Base-by-base conservation (phyloP, 2,888 invertebrate species). In the Agonopterix arenella region DNA sequence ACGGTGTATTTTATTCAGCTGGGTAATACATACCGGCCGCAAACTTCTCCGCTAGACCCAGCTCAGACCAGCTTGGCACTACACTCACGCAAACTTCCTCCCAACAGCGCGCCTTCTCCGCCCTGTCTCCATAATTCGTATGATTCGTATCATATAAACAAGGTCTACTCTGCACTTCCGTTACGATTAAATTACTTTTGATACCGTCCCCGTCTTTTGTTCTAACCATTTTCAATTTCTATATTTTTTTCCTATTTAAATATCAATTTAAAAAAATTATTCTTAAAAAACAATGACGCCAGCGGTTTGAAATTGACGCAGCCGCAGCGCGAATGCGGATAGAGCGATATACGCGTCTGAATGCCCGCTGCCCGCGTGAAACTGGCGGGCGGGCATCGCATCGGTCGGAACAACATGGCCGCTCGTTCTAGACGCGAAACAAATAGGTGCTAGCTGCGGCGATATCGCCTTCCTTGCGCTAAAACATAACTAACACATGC, bases 101-200 rank as follows among this genome's bases (percentile, higher is more conserved):
- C 89, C 89, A 89, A 62, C 80, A 79, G 56, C 80, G 68, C 58
- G 76, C 73, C 80, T 89, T 89, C 72, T 81, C 85, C 38, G 79
- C 73, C 58, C 86, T 70, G 55, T 89, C 89, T 4, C 88, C 82
- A 60, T 89, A 85, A 58, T 75, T 80, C 37, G 73, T 64, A 59
- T 88, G 80, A 55, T 85, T 86, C 36, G 83, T 79, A 55, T 89
- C 89, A 60, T 77, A 89, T 47, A 89, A 59, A 47, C 89, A 88
- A 45, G 84, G 75, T 55, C 88, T 68, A 52, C 74, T 84, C 62
- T 84, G 80, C 55, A 89, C 88, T 64, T 88, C 86, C 1, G 76
- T 61, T 41, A 89, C 77, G 53, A 89, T 86, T 48, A 73, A 56
- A 59, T 73, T 76, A 59, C 86, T 86, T 55, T 86, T 85, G 40